Base-by-base conservation (phyloP, 2,113 vertebrate species). In the Australoheros scitulus region DNA sequence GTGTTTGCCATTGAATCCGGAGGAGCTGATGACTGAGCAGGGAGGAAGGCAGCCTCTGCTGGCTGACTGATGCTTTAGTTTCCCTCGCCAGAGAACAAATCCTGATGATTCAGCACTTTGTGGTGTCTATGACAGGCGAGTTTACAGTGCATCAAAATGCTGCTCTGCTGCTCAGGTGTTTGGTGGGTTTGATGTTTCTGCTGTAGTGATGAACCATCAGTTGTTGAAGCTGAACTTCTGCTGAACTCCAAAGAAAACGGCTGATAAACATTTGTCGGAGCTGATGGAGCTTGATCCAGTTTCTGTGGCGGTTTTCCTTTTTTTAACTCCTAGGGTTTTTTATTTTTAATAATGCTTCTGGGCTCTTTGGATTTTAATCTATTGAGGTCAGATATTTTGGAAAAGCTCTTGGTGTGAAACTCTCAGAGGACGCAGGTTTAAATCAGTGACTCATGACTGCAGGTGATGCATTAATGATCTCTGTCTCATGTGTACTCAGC, bases 401-500 rank as follows among this genome's bases (percentile, higher is more conserved):
- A 52, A 72, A 72, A 72, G 24, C 47, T 72, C 47, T 72, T 70
- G 43, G 52, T 72, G 65, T n/a, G 17, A 52, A 72, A 72, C 26
- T 72, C 65, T 72, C 65, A 52, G 47, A 72, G 47, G 65, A 72
- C 65, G n/a, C 47, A 3, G 65, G 26, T 72, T 72, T 72, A 0
- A 47, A n/a, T 0, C 65, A 72, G 65, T 8, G 26, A 52, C 10
- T 52, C 65, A 52, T 52, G 47, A 52, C 65, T 52, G 47, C 43
- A 72, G 65, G 65, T 52, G 65, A 52, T 52, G 47, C 32, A 52
- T 52, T 72, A 72, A 72, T 72, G 65, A 72, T 72, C 47, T 52
- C 6, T 26, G 1, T 52, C 65, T 72, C 7, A 32, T 72, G 65
- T 72, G 24, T 72, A 47, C 26, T 72, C 65, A 72, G 47, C 65